Conservation (phyloP, 1,140 invertebrate species). For the Drosophila yakuba region DNA sequence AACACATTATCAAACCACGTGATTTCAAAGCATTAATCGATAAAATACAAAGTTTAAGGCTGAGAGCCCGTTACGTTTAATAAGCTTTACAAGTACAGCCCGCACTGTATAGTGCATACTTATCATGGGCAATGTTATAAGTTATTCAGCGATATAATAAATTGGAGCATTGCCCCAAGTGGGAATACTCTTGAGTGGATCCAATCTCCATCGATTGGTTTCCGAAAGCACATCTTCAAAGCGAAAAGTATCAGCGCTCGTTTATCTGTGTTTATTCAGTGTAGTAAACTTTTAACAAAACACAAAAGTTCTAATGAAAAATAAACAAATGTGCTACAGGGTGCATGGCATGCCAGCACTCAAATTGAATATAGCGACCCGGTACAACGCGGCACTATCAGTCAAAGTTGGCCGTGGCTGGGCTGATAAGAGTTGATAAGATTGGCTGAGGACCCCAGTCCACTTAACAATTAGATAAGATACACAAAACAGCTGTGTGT, state of each 20-base stretch:
- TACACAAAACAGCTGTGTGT: conserved; percentile 60
- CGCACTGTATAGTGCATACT: background rate
- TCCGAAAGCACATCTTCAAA: conserved; percentile 23
- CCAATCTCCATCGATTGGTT: conserved; percentile 17
- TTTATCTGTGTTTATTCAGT: conserved; percentile 27
- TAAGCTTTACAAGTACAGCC: background rate
- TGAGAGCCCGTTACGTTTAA: background rate
- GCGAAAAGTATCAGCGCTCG: background rate
- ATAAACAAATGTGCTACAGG: conserved; percentile 30
- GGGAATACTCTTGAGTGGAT: conserved; percentile 18
- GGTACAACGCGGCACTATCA: conserved; percentile 42
- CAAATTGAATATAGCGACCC: conserved; percentile 29
- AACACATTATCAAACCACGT: background rate
- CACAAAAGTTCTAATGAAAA: conserved; percentile 37
- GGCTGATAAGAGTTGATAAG: conserved; percentile 27
- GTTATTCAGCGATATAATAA: conserved; percentile 1
- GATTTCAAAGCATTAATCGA: background rate
- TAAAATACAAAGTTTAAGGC: no score
- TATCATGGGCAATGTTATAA: background rate
- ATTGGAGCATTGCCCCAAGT: conserved; percentile 6
- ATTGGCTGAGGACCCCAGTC: conserved; percentile 26
- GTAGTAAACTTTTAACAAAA: conserved; percentile 29
- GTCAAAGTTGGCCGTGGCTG: conserved; percentile 54
- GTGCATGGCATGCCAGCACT: background rate
- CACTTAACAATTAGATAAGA: conserved; percentile 48